A percentile compares a stretch with the other conserved stretches of the same genome.
Evolutionary conservation across 2,888 invertebrate species (phyloP).

Genomic region (Asteroscopus sphinx): DNA sequence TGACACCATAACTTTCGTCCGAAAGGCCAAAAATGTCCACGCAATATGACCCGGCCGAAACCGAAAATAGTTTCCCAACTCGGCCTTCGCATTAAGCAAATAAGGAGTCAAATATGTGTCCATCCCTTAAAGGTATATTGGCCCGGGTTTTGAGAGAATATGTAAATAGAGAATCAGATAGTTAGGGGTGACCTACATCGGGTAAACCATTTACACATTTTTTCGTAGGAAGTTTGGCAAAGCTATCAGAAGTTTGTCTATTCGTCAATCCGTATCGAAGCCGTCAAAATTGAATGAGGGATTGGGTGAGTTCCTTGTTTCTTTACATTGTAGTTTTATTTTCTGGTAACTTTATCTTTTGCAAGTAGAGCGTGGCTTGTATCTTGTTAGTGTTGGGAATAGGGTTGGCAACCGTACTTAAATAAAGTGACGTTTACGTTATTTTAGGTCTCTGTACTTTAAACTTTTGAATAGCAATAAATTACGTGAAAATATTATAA

Average conservation of each 20-base stretch:
- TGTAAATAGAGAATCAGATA: constrained; percentile 34
- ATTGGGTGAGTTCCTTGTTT: constrained; percentile 1
- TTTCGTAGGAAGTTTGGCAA: constrained; percentile 9
- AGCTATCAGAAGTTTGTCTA: constrained; percentile 23
- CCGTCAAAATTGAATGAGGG: constrained; percentile 20
- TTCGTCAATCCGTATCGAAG: constrained; percentile 18
- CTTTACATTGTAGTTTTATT: not conserved
- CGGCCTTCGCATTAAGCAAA: constrained; percentile 27
- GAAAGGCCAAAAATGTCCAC: constrained; percentile 5
- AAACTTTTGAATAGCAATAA: no score
- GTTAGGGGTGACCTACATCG: constrained; percentile 32
- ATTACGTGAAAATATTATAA: no score
- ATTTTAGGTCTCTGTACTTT: no score
- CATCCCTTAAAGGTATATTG: constrained; percentile 13
- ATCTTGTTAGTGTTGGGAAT: constrained; percentile 18
- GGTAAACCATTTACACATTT: constrained; percentile 37
- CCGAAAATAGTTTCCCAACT: constrained; percentile 17
- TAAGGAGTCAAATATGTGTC: constrained; percentile 24
- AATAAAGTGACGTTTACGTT: no score
- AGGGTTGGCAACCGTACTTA: no score
- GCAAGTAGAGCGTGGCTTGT: constrained; percentile 8
- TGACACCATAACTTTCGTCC: constrained; percentile 13
- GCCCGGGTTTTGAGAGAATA: constrained; percentile 15
- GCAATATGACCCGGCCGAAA: constrained; percentile 1
- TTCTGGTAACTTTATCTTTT: constrained; percentile 18